Base-by-base conservation (phyloP, 2,888 invertebrate genomes). In the Eudasyphora cyanicolor region DNA sequence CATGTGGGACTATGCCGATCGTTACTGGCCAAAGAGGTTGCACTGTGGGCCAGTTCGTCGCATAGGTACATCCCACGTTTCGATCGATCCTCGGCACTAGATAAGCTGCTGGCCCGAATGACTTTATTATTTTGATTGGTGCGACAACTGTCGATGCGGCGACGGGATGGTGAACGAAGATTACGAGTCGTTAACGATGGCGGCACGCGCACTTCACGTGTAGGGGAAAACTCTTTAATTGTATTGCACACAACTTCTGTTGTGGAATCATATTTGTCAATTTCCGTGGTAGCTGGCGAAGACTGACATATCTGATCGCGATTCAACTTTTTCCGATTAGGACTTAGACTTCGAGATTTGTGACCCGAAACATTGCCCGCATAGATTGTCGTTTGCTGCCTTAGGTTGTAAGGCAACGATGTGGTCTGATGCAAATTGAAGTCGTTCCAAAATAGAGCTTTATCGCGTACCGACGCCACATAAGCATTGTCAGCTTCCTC, bases 381-480 rank as follows among this genome's bases (percentile, higher is more conserved):
- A 77, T 38, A 94, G 93, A 88, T 94, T 95, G 84, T 95, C 89
- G 4, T 93, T 92, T 54, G 93, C 91, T 27, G 93, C 90, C 8
- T 94, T 94, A 76, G 95, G 94, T 80, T 60, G 35, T 84, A 84
- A 6, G 84, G 84, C 24, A 84, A 8, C 10, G 84, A 84, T 8
- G 57, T 32, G 92, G 84, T 88, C 91, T 64, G 91, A 91, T 82
- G 87, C 70, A 87, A 84, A 64, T 89, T 90, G 77, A 86, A 89
- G 10, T 88, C 89, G 86, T 95, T 95, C 89, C 96, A 95, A 88
- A 95, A 94, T 89, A 93, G 94, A 0, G 95, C 95, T 89, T 95
- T 95, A 89, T 96, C 95, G 69, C 94, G 91, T 19, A 96, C 95
- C 73, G 94, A 93, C 85, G 92, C 93, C 83, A 93, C 93, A 1